A percentile compares a stretch with the other conserved stretches of the same genome.
phyloP scores from a whole-genome alignment of 2,888 invertebrate genomes.

The Buathra laborator region DNA sequence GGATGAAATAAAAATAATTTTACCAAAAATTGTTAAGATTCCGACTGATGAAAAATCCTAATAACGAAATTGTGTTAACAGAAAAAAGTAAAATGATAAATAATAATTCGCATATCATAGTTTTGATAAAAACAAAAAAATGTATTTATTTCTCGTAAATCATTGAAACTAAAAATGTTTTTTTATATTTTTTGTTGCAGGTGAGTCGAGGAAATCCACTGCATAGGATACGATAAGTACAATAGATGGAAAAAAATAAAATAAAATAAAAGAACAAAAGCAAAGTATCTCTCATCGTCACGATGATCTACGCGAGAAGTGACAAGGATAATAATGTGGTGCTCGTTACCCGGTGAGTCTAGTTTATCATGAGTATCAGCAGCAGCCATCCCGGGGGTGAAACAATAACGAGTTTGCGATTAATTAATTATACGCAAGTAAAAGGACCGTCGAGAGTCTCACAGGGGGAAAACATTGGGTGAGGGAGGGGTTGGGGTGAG shows the following conservation, averaged over 20 bases:
- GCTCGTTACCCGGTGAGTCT: slow-evolving; percentile 63
- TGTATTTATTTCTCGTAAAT: neutral
- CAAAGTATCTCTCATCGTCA: slow-evolving; percentile 32
- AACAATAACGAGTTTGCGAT: slow-evolving; percentile 71
- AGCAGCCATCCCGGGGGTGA: slow-evolving; percentile 34
- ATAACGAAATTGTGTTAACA: too few species aligned
- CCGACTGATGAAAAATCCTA: too few species aligned
- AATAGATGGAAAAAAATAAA: neutral
- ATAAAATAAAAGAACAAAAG: slow-evolving; percentile 26
- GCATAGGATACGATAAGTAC: slow-evolving; percentile 42
- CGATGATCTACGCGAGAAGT: slow-evolving; percentile 54
- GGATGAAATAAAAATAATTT: too few species aligned
- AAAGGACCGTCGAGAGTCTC: slow-evolving; percentile 51
- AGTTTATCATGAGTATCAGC: slow-evolving; percentile 58
- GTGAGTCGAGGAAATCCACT: slow-evolving; percentile 73
- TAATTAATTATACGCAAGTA: slow-evolving; percentile 79
- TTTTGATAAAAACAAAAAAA: too few species aligned
- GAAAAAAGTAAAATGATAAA: too few species aligned
- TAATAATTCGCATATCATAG: too few species aligned
- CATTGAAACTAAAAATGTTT: neutral
- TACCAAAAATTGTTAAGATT: too few species aligned
- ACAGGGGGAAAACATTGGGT: too few species aligned
- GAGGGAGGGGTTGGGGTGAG: neutral
- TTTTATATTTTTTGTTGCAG: slow-evolving; percentile 73
- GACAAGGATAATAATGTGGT: slow-evolving; percentile 60